Conservation (phyloP, 2,113 vertebrate genomes). For the Tinamus guttatus region DNA sequence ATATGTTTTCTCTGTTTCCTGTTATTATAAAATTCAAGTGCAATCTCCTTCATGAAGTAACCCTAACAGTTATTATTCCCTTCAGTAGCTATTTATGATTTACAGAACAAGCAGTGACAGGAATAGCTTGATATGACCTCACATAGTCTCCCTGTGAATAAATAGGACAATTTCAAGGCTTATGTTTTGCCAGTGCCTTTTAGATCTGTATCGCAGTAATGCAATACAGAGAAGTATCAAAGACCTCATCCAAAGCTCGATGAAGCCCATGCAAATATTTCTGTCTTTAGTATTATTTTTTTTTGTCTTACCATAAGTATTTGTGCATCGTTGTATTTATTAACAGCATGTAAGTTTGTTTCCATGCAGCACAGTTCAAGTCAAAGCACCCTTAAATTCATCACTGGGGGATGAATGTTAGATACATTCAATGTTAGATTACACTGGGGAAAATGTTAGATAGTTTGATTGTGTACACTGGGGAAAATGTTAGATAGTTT, state of each 20-base stretch:
- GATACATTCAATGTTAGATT: no score
- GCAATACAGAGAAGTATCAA: not conserved
- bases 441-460: no score
- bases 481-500: not conserved
- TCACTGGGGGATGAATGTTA: no score
- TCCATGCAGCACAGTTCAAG: not conserved
- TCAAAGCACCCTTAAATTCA: not conserved
- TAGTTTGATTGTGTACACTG: not conserved
- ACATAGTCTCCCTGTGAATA: not conserved
- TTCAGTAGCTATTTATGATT: conserved; percentile 14
- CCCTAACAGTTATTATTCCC: not conserved
- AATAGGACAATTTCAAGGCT: not conserved
- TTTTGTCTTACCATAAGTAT: not conserved
- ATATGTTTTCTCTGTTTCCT: not conserved
- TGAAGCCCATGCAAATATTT: not conserved
- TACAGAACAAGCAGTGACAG: not conserved
- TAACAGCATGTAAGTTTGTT: not conserved
- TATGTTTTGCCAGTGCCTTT: not conserved
- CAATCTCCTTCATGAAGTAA: not conserved
- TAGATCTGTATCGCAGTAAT: not conserved
- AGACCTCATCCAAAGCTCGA: not conserved
- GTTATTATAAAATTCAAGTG: conserved; percentile 42
- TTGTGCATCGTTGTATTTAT: not conserved
- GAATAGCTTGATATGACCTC: not conserved
- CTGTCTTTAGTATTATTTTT: not conserved